Conservation (phyloP, 1,140 invertebrate genomes). For the Sycophaga agraensis region DNA sequence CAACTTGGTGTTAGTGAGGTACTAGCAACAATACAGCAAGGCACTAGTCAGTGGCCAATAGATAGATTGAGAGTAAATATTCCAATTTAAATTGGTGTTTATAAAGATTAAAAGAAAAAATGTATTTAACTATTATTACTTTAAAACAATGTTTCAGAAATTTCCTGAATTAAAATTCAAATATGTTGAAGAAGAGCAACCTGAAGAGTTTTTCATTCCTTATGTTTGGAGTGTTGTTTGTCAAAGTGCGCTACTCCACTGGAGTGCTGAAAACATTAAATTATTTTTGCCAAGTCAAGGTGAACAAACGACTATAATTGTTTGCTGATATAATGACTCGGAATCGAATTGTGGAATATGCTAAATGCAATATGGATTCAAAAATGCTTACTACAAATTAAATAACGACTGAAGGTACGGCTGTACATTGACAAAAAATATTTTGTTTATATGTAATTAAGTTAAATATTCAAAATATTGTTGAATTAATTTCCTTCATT, state of each 20-base stretch:
- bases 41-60: conserved; percentile 83
- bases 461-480: too few species aligned
- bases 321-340: conserved; percentile 51
- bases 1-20: conserved; percentile 83
- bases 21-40: conserved; percentile 82
- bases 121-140: neutral
- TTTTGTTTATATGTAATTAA: too few species aligned
- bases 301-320: conserved; percentile 52
- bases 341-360: conserved; percentile 10
- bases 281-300: conserved; percentile 48
- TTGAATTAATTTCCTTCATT: too few species aligned
- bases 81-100: too few species aligned
- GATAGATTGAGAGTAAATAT: conserved; percentile 82
- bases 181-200: conserved; percentile 98
- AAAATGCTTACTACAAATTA: too few species aligned
- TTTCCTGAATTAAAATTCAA: conserved; percentile 98
- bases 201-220: conserved; percentile 98
- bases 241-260: conserved; percentile 78
- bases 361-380: neutral
- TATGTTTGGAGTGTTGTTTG: conserved; percentile 96
- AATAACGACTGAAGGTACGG: conserved; percentile 23
- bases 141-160: conserved; percentile 69
- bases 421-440: conserved; percentile 19
- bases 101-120: too few species aligned
- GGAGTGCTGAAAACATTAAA: conserved; percentile 67